phyloP scores from a whole-genome alignment of 2,888 invertebrate genomes.

The Gisinianus flammeolus region DNA sequence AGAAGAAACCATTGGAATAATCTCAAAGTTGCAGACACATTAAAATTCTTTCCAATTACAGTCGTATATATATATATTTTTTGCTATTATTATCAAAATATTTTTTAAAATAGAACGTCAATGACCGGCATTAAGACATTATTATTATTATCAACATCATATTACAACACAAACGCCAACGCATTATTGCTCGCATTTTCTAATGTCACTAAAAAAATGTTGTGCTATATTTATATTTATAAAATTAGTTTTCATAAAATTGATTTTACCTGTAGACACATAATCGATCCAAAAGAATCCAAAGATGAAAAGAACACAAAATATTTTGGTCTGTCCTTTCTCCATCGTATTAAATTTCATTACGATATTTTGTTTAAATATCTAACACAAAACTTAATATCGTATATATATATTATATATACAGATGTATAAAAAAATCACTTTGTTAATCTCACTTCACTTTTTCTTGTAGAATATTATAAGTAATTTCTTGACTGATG shows the following conservation, averaged over 20 bases:
- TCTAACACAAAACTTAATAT: not conserved
- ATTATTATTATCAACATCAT: not conserved
- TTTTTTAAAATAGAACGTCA: conserved; percentile 3
- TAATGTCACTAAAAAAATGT: no score
- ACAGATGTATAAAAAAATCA: not conserved
- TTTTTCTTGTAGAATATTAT: not conserved
- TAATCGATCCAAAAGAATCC: conserved; percentile 11
- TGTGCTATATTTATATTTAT: not conserved
- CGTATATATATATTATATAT: not conserved
- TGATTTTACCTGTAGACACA: conserved; percentile 14
- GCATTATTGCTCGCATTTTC: not conserved
- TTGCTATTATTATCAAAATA: not conserved
- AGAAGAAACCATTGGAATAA: not conserved
- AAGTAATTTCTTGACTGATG: not conserved
- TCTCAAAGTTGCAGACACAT: conserved; percentile 5
- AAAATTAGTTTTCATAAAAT: not conserved
- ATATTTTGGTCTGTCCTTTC: not conserved
- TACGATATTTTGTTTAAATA: not conserved
- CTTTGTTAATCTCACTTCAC: not conserved
- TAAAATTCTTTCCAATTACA: conserved; percentile 14
- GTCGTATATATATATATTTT: conserved; percentile 12
- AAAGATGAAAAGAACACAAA: no score
- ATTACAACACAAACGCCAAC: not conserved
- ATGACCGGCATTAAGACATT: conserved; percentile 10
- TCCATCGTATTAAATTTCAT: not conserved